Evolutionary conservation across 2,113 vertebrate species (phyloP), one percentile per base, ranked within the genome.

Genomic region (Dolichotis patagonum): DNA sequence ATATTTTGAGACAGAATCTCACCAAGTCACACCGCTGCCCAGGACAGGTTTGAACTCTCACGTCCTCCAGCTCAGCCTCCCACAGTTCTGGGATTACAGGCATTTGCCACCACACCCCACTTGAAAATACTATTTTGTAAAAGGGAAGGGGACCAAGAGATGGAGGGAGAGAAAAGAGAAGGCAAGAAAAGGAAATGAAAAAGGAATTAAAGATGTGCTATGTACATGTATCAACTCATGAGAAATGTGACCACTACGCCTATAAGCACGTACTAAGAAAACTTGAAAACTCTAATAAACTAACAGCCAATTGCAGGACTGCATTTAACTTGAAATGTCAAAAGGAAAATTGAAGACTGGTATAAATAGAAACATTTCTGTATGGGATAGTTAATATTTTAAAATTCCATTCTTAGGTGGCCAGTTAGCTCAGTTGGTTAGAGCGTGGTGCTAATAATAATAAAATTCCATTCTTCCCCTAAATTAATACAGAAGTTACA

Each of bases 311-410:
- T 69, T 80, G 0, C 49, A 93, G 0, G 35, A 30, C 19, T 49
- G 54, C 10, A 35, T 49, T 43, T 71, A 77, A 93, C n/a, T 52
- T 65, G n/a, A 19, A 22, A 58, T 80, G 17, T 52, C 46, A 84
- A 82, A 46, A 77, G 30, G 13, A 65, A 60, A 62, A 26, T 26
- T 22, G n/a, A 65, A 67, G 5, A 35, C 13, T 83, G 7, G 0
- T 91, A 90, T 32, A 88, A 78, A 58, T 30, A 32, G 38, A 94
- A 94, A 94, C n/a, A 71, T 52, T 69, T n/a, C 46, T 91, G 14
- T 73, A 56, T 30, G 49, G 3, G 10, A 43, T 67, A 54, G 84
- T 78, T 71, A 56, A 28, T 49, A 71, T 35, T 81, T 62, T 46
- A 58, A 58, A 84, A 65, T 52, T 41, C 3, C 12, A 16, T 90